phyloP scores from a whole-genome alignment of 2,797 vertebrate genomes.

The Anabas testudineus region DNA sequence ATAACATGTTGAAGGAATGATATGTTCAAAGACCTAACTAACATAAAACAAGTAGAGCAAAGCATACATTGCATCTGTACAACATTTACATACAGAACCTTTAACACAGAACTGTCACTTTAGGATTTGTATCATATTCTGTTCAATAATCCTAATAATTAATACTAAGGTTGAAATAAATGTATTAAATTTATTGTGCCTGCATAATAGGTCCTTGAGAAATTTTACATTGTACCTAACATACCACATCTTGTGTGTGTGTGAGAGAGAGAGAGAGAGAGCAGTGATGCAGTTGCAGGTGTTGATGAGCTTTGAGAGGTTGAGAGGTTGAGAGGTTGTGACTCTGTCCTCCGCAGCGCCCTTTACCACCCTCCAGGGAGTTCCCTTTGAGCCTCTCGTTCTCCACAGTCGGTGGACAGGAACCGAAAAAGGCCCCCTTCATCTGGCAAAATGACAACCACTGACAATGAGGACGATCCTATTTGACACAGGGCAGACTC shows the following conservation, averaged over 20 bases:
- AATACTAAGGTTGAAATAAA: no score
- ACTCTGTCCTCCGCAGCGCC: slow-evolving; percentile 48
- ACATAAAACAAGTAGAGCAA: no score
- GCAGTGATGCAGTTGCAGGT: background rate
- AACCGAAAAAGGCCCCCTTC: slow-evolving; percentile 40
- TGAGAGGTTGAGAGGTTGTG: slow-evolving; percentile 20
- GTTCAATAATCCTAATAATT: no score
- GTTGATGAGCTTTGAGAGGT: slow-evolving; percentile 20
- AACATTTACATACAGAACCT: no score
- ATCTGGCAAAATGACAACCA: slow-evolving; percentile 62
- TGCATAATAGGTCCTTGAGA: background rate
- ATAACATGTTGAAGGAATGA: no score
- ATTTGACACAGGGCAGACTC: slow-evolving; percentile 67
- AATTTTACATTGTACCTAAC: background rate
- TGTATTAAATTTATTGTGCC: no score
- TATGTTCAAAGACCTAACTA: no score
- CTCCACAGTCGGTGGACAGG: slow-evolving; percentile 42
- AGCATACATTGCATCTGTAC: no score
- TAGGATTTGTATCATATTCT: no score
- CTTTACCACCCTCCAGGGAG: slow-evolving; percentile 64
- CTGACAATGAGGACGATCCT: slow-evolving; percentile 47
- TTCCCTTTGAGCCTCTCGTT: slow-evolving; percentile 56
- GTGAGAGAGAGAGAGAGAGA: no score
- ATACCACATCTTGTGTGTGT: background rate
- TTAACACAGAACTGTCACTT: no score